Evolutionary conservation across 2,797 vertebrate species (phyloP), one percentile per base, ranked within the genome.

Genomic region (Falco berigora): DNA sequence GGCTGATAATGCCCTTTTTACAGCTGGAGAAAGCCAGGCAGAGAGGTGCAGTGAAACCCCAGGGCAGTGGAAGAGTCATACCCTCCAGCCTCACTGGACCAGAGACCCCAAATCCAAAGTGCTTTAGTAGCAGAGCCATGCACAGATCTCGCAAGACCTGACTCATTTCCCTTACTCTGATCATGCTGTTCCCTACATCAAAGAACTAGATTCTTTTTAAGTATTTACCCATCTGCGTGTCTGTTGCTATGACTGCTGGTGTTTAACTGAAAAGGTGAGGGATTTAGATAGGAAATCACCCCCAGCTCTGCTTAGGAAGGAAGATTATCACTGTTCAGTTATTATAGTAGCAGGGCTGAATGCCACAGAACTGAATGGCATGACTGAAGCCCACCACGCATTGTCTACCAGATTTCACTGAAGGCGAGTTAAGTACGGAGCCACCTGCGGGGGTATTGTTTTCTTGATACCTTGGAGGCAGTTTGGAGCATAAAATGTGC

Each of bases 181-280:
- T 72, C 81, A 10, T 4, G 50, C 93, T 47, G n/a, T 6, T 96
- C 68, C 40, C 84, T 76, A 79, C 82, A 92, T 93, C 95, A 92
- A 92, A 96, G 91, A 42, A 34, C 46, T 14, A 38, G n/a, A 15
- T 32, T 62, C 84, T 91, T 86, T 90, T 61, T 15, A 86, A 66
- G 80, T 66, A 40, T 84, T 77, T 71, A 74, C 82, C 66, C 91
- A 92, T 87, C 88, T 66, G 88, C 28, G 34, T 64, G 67, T 77
- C 93, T 91, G 91, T 91, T 90, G 95, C 93, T 93, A 84, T 76
- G 88, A 80, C 88, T 88, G 92, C 93, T 87, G 78, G 74, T 25
- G 62, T 74, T 62, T 25, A 53, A 78, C 72, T 53, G 88, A 67
- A 74, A 85, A 92, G 88, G 95, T 90, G 66, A 93, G 71, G 86